Evolutionary conservation across 2,888 invertebrate genomes (phyloP).

Genomic region (Punctoribates punctum): DNA sequence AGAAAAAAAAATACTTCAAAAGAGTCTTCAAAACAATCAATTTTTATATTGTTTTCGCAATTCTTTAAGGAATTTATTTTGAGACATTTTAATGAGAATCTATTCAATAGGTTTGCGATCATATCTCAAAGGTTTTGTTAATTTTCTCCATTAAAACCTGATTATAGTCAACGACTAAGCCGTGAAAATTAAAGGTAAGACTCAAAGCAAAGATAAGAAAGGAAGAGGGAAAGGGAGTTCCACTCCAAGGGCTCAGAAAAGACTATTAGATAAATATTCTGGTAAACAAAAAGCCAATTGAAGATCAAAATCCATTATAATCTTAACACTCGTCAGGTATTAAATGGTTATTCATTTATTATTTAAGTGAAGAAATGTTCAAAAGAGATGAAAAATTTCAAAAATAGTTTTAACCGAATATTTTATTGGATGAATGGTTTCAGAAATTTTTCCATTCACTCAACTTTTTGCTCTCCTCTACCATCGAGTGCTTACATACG

Average conservation of each 20-base stretch:
- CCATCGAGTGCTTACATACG: not conserved
- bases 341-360: not conserved
- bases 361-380: not conserved
- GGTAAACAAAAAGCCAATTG: not conserved
- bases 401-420: constrained; percentile 6
- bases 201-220: not conserved
- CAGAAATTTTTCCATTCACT: constrained; percentile 3
- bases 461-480: not conserved
- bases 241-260: not conserved
- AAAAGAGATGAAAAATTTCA: not conserved
- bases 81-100: too few species aligned
- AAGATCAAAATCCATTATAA: not conserved
- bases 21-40: not conserved
- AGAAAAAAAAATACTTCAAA: not conserved
- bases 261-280: not conserved
- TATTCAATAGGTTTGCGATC: too few species aligned
- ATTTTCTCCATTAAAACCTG: constrained; percentile 5
- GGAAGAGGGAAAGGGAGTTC: too few species aligned
- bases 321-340: constrained; percentile 14
- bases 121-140: constrained; percentile 12
- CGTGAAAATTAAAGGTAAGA: constrained; percentile 1
- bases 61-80: too few species aligned
- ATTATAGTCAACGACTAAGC: not conserved
- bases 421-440: constrained; percentile 25
- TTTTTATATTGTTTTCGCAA: not conserved